Percentiles rank a stretch among this genome's conserved stretches.
phyloP scores from a whole-genome alignment of 2,797 vertebrate species.

The Hydrophis major region DNA sequence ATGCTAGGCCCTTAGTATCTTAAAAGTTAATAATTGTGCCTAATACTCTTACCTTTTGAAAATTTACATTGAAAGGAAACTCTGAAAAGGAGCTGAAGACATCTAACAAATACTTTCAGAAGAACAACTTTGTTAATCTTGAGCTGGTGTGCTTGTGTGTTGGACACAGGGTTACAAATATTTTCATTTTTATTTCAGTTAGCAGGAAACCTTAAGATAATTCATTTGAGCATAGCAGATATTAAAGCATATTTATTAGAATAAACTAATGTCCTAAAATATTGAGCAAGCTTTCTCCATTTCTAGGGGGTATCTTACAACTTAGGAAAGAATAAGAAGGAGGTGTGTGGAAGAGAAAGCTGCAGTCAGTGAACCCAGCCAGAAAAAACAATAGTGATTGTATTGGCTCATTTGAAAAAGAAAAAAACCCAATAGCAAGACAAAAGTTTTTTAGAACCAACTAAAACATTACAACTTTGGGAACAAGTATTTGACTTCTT shows the following conservation, averaged over 20 bases:
- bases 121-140: background rate
- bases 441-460: background rate
- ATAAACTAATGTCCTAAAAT: background rate
- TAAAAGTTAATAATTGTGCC: background rate
- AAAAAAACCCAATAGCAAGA: background rate
- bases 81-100: background rate
- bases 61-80: constrained; percentile 34
- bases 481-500: background rate
- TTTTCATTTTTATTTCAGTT: background rate
- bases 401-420: background rate
- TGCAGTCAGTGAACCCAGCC: background rate
- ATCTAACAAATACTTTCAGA: background rate
- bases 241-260: background rate
- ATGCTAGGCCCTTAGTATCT: background rate
- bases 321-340: background rate
- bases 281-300: background rate
- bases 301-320: background rate
- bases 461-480: background rate
- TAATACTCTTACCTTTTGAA: constrained; percentile 22
- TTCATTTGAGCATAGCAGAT: constrained; percentile 5
- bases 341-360: background rate
- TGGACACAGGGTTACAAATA: constrained; percentile 1
- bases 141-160: background rate
- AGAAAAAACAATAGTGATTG: background rate
- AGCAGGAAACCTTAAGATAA: background rate